Percentiles rank a stretch among this genome's conserved stretches.
Evolutionary conservation across 2,113 vertebrate species (phyloP).

Genomic region (Alosa alosa): DNA sequence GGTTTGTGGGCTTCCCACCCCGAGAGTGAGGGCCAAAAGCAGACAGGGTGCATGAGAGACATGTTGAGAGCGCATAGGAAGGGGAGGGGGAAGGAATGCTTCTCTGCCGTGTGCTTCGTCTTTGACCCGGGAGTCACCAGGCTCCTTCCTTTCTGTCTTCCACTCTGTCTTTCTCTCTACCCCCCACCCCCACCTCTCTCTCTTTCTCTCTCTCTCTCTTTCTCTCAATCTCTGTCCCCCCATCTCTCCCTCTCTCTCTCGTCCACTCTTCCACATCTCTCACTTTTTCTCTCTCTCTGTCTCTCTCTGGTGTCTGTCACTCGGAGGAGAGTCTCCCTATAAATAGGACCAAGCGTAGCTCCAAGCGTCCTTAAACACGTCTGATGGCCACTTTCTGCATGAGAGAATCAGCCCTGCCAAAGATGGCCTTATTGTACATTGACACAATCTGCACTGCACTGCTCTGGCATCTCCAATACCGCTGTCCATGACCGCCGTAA

Average conservation of each 20-base stretch:
- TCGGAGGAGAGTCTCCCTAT: slow-evolving; percentile 2
- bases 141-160: not conserved
- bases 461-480: not conserved
- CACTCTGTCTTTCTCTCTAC: not conserved
- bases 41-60: not conserved
- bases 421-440: slow-evolving; percentile 67
- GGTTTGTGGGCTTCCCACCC: slow-evolving; percentile 33
- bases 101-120: slow-evolving; percentile 31
- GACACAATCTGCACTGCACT: slow-evolving; percentile 62
- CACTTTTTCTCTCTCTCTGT: slow-evolving; percentile 29
- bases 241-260: slow-evolving; percentile 17
- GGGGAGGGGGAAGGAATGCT: slow-evolving; percentile 10
- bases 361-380: slow-evolving; percentile 15
- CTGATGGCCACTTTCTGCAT: not conserved
- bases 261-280: slow-evolving; percentile 6
- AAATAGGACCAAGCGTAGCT: slow-evolving; percentile 17
- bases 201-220: not conserved
- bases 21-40: not conserved
- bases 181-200: not conserved
- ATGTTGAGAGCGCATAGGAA: not conserved
- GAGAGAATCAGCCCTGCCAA: slow-evolving; percentile 26
- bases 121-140: slow-evolving; percentile 39
- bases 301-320: not conserved
- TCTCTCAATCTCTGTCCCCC: not conserved
- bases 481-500: not conserved